These are phyloP conservation scores for Scyliorhinus canicula DNA, from an alignment of 2,797 vertebrate species.

Conservation along the genomic window DNA sequence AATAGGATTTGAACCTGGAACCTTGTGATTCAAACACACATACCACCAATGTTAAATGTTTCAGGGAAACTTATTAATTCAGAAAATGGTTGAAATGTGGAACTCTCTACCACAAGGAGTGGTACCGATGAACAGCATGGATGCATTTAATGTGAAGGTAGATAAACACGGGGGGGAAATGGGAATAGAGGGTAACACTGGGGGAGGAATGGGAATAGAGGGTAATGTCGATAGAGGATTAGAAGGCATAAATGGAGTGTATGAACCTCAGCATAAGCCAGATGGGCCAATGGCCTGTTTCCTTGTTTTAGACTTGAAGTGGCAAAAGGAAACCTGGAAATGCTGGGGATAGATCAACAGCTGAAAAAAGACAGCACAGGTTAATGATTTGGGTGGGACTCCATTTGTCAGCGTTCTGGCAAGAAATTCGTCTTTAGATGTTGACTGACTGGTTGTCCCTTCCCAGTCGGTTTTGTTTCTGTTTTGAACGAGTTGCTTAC, in stretches of 20 bases:
- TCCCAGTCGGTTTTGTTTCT: not conserved
- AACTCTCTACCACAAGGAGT: too few species aligned
- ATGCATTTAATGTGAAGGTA: too few species aligned
- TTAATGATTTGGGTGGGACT: too few species aligned
- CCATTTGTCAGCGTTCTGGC: not conserved
- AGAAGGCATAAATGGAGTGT: not conserved
- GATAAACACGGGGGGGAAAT: too few species aligned
- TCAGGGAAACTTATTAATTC: not conserved
- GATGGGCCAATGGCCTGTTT: too few species aligned
- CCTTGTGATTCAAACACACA: too few species aligned
- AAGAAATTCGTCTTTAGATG: not conserved
- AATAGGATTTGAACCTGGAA: too few species aligned
- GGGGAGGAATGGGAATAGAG: too few species aligned
- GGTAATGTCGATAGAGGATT: not conserved
- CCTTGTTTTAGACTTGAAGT: not conserved
- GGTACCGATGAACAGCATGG: too few species aligned
- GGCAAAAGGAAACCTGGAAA: not conserved
- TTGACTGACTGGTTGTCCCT: not conserved
- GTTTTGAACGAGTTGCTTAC: not conserved
- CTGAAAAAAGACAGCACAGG: not conserved
- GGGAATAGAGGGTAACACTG: too few species aligned
- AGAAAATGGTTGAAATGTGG: too few species aligned
- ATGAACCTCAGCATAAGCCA: not conserved
- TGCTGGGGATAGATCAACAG: not conserved
- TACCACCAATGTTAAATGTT: too few species aligned